Evolutionary conservation across 2,797 vertebrate genomes (phyloP).

Genomic region (Lepilemur septentrionalis): DNA sequence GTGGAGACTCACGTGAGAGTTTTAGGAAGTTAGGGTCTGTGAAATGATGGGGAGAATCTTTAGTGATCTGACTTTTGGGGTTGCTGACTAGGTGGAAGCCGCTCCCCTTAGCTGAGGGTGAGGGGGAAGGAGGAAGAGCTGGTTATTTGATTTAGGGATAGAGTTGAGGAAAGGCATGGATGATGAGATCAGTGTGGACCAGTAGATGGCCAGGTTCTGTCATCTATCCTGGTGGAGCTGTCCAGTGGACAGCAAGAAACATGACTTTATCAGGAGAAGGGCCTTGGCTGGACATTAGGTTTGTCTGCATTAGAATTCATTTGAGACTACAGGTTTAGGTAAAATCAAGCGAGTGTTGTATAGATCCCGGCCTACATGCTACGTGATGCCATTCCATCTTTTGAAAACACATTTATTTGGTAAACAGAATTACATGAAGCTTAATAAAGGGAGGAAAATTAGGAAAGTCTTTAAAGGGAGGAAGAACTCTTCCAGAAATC

Average conservation of each 20-base stretch:
- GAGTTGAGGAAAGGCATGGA: neutral
- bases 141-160: neutral
- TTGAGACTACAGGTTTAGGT: neutral
- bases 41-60: neutral
- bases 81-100: neutral
- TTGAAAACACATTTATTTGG: neutral
- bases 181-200: neutral
- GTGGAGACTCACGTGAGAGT: neutral
- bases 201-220: neutral
- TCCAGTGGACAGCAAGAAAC: neutral
- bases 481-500: neutral
- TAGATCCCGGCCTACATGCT: neutral
- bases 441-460: neutral
- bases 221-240: neutral
- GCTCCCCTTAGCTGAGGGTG: neutral
- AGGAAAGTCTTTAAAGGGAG: neutral
- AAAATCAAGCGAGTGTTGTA: neutral
- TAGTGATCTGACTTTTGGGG: neutral
- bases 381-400: neutral
- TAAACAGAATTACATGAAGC: neutral
- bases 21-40: neutral
- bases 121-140: neutral
- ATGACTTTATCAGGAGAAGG: neutral
- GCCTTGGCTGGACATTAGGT: no score
- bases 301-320: neutral